Evolutionary conservation across 2,888 invertebrate genomes (phyloP).

Genomic region (Acrocyrtus sp.): DNA sequence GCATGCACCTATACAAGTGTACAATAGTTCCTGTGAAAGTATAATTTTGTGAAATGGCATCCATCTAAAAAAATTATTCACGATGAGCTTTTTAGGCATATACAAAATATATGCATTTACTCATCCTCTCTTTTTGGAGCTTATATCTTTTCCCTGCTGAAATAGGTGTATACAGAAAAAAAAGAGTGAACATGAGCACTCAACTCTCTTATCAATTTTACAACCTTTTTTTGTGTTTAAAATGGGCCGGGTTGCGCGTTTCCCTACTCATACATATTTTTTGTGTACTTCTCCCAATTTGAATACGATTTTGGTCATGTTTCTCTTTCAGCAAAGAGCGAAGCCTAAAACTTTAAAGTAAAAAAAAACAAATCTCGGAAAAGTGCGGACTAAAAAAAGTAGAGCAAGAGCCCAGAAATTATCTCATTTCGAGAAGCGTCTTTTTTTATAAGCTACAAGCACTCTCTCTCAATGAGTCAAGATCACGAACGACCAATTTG

Average conservation of each 20-base stretch:
- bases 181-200: no score
- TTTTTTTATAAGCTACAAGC: no score
- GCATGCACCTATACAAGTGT: no score
- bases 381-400: constrained; percentile 3
- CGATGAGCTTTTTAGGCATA: constrained; percentile 1
- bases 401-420: background rate
- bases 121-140: background rate
- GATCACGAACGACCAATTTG: constrained; percentile 4
- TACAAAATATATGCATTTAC: constrained; percentile 3
- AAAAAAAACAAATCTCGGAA: background rate
- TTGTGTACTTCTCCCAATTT: constrained; percentile 17
- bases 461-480: constrained; percentile 2
- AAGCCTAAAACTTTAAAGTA: no score
- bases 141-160: background rate
- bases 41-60: no score
- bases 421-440: background rate
- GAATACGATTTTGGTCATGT: constrained; percentile 32
- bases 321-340: no score
- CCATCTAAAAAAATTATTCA: no score
- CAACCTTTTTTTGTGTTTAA: no score
- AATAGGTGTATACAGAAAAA: constrained; percentile 5
- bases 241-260: constrained; percentile 31
- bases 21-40: no score
- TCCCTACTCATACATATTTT: background rate
- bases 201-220: no score